Conservation (phyloP, 2,888 invertebrate genomes). For the Tetropium fuscum region DNA sequence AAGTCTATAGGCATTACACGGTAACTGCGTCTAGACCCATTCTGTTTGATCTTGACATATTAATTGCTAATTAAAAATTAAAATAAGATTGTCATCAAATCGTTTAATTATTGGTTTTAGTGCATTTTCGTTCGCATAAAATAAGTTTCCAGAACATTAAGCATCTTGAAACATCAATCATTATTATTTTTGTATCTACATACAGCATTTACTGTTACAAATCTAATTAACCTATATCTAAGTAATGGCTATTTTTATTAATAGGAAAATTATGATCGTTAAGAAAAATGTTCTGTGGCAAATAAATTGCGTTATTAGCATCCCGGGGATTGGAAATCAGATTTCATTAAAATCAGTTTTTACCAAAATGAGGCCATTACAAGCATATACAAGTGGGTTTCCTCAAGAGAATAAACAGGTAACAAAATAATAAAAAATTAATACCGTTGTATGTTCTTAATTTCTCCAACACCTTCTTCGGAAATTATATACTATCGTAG, state of each 20-base stretch:
- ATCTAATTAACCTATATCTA: slow-evolving; percentile 23
- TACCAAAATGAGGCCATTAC: slow-evolving; percentile 2
- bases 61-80: slow-evolving; percentile 41
- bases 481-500: too few species aligned
- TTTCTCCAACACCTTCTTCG: too few species aligned
- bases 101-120: slow-evolving; percentile 21
- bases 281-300: slow-evolving; percentile 6
- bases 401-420: slow-evolving; percentile 5
- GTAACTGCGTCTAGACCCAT: slow-evolving; percentile 40
- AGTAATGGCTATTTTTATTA: slow-evolving; percentile 13
- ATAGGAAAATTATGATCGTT: slow-evolving; percentile 17
- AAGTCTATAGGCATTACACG: slow-evolving; percentile 48
- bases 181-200: neutral
- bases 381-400: slow-evolving; percentile 7
- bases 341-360: slow-evolving; percentile 18
- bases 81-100: slow-evolving; percentile 27
- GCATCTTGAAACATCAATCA: slow-evolving; percentile 11
- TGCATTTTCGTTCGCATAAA: slow-evolving; percentile 24
- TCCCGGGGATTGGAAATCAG: neutral
- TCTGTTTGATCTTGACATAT: slow-evolving; percentile 42
- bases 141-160: slow-evolving; percentile 27
- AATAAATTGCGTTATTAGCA: slow-evolving; percentile 7
- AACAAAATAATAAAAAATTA: neutral
- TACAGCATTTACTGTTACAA: slow-evolving; percentile 18
- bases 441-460: neutral